Evolutionary conservation across 2,888 invertebrate genomes (phyloP).

Genomic region (Limnephilus auricula): DNA sequence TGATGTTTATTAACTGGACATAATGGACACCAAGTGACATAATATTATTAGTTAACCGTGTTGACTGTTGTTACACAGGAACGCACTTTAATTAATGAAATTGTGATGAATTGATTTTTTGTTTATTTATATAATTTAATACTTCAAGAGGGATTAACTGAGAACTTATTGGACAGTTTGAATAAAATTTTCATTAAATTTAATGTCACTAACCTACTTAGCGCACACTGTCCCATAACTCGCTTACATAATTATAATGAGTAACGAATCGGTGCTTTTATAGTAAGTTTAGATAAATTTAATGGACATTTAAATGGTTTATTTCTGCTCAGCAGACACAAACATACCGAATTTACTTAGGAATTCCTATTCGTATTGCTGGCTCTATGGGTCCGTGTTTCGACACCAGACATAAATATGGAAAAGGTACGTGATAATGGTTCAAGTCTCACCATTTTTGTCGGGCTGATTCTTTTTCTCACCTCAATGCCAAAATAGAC

Average conservation of each 20-base stretch:
- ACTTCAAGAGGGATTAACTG: not conserved
- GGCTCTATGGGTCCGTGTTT: not conserved
- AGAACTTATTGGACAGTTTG: not conserved
- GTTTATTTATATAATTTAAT: not conserved
- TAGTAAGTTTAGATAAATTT: not conserved
- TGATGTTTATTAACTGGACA: not conserved
- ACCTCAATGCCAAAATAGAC: not conserved
- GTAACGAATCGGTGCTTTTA: not conserved
- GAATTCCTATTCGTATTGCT: not conserved
- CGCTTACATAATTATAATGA: not conserved
- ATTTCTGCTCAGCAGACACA: not conserved
- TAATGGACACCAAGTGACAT: not conserved
- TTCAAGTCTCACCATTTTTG: not conserved
- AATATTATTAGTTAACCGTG: not conserved
- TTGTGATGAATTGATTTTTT: not conserved
- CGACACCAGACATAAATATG: too few species aligned
- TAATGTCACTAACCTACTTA: not conserved
- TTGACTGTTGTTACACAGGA: not conserved
- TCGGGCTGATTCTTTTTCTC: not conserved
- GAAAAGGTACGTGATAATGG: too few species aligned
- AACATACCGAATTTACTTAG: not conserved
- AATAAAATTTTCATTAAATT: not conserved
- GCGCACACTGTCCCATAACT: not conserved
- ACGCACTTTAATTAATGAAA: not conserved
- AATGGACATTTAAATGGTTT: not conserved